phyloP scores from a whole-genome alignment of 2,797 vertebrate genomes.

The Denticeps clupeoides region DNA sequence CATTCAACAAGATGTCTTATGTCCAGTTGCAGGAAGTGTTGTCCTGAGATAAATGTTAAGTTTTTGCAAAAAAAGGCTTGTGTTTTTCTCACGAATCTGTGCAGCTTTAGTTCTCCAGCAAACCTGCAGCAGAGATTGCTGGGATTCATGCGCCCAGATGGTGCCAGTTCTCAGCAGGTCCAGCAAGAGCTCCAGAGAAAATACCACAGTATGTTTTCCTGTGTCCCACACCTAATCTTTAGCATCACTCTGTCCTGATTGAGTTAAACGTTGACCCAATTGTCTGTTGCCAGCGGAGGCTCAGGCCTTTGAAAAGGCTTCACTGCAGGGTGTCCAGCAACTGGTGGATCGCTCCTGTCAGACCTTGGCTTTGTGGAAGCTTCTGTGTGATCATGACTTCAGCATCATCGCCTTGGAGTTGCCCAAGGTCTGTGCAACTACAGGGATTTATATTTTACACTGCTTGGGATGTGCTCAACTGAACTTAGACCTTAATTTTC shows the following conservation, averaged over 20 bases:
- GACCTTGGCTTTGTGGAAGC: slow-evolving; percentile 86
- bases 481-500: too few species aligned
- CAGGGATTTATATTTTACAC: too few species aligned
- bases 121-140: slow-evolving; percentile 86
- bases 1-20: too few species aligned
- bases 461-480: too few species aligned
- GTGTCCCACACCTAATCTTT: too few species aligned
- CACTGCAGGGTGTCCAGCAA: slow-evolving; percentile 87
- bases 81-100: background rate
- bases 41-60: too few species aligned
- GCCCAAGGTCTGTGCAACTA: slow-evolving; percentile 70
- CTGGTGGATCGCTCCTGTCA: slow-evolving; percentile 86
- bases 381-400: slow-evolving; percentile 92
- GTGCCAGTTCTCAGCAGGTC: slow-evolving; percentile 82
- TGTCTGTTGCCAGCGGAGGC: slow-evolving; percentile 66
- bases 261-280: too few species aligned
- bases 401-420: slow-evolving; percentile 82
- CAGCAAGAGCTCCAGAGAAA: slow-evolving; percentile 95
- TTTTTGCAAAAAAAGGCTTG: background rate
- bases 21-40: too few species aligned
- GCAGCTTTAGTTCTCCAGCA: slow-evolving; percentile 72
- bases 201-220: slow-evolving; percentile 70
- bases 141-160: slow-evolving; percentile 83
- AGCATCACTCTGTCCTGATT: too few species aligned
- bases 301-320: slow-evolving; percentile 82